Base-by-base conservation (phyloP, 1,140 invertebrate species). In the Drosophila nebulosa region DNA sequence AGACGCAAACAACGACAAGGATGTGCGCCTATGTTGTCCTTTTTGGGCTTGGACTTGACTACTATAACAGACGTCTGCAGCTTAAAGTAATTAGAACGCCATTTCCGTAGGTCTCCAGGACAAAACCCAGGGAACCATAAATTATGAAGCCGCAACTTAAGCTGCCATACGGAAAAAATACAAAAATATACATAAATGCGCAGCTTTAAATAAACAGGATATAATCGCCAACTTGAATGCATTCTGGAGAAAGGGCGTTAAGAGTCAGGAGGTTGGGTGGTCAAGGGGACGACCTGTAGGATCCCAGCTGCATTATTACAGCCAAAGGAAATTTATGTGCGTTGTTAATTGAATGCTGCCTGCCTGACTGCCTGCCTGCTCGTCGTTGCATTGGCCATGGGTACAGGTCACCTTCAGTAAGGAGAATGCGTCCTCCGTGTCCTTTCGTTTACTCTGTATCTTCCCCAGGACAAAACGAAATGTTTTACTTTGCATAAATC, bases 61-160 rank as follows among this genome's bases (percentile, higher is more conserved):
- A 62, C 70, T 78, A 80, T 85, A 88, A 85, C 78, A 78, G 64
- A 52, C 62, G 78, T 81, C 78, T 81, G 74, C 27, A 81, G 78
- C 83, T 86, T 88, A 86, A 86, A 86, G 81, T 86, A 86, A 86
- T 86, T 86, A 86, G 81, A 81, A 69, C 62, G 74, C 78, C 83
- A 86, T 86, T 88, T 88, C 74, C 74, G 50, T 68, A 57, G 70
- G 74, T 46, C 36, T 35, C 51, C 24, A 60, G 24, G 10, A 12
- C 30, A 9, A 32, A 55, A 51, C 16, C 22, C 39, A 10, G 18
- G 18, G 10, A n/a, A 52, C 65, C 55, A 85, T 85, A 85, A 86
- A 85, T 86, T 75, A 79, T 72, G 69, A 67, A 59, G 59, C 51
- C 66, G 52, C 74, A 81, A 78, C 83, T 88, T 78, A 88, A 86